Evolutionary conservation across 2,797 vertebrate species (phyloP), one percentile per base, ranked within the genome.

Genomic region (Acipenser oxyrinchus): DNA sequence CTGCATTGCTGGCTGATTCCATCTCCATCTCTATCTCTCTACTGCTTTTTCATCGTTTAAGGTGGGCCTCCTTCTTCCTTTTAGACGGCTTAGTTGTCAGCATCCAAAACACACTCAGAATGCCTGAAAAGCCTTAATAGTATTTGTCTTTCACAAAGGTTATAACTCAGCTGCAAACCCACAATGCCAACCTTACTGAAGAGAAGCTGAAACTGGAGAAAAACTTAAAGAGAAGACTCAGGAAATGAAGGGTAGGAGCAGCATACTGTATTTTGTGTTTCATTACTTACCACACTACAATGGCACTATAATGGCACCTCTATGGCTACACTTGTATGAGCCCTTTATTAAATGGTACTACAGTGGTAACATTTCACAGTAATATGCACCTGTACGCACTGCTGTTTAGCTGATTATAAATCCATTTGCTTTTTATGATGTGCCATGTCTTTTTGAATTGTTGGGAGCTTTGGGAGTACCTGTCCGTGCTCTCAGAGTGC

Each of bases 191-290:
- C 48, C 74, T 96, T n/a, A 80, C 76, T 9, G 76, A 82, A 57
- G 85, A 93, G 71, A 96, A 93, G 69, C 83, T 90, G 55, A 84
- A 76, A 49, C 64, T 90, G 57, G 86, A 95, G 81, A 75, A 76
- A 83, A 76, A 61, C 90, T 92, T 53, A 86, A 84, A 70, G 83
- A 86, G 65, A 88, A 86, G 70, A 82, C 72, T 0, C 85, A 89
- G 69, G 89, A 95, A 69, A 77, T 91, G 72, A 90, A 90, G 90
- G 94, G 97, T 98, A 83, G 63, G 1, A 7, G 0, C 0, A 55
- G n/a, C 53, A 55, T 55, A 37, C 4, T 37, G 37, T 5, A 37
- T 37, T 37, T 37, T 37, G 37, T 37, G 37, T 37, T 37, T 37
- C 37, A 37, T 37, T 37, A 37, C 37, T 37, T 37, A 37, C 37